Conservation (phyloP, 2,888 invertebrate species). For the Melikaiella ostensackeni region DNA sequence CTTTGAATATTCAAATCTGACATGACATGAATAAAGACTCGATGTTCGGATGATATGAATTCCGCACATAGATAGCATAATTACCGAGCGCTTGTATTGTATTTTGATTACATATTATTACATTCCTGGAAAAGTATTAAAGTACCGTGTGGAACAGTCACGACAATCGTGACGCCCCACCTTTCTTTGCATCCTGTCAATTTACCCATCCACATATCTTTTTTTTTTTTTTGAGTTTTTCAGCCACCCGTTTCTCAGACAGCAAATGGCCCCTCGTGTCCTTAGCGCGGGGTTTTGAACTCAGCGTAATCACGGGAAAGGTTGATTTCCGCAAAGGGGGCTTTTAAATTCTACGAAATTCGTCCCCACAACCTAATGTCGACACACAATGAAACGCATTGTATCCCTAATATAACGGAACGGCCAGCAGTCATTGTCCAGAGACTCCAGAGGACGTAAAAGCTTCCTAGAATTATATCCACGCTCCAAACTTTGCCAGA, state of each 20-base stretch:
- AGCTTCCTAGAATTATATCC: slow-evolving; percentile 59
- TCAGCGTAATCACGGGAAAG: slow-evolving; percentile 55
- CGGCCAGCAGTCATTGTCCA: slow-evolving; percentile 59
- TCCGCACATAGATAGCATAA: slow-evolving; percentile 19
- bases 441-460: slow-evolving; percentile 59
- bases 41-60: slow-evolving; percentile 27
- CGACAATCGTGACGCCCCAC: slow-evolving; percentile 35
- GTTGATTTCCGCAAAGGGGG: slow-evolving; percentile 58
- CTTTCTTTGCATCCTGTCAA: slow-evolving; percentile 29
- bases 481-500: slow-evolving; percentile 36
- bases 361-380: slow-evolving; percentile 43
- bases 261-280: slow-evolving; percentile 14
- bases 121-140: slow-evolving; percentile 19
- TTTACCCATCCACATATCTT: slow-evolving; percentile 30
- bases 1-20: slow-evolving; percentile 30
- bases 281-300: slow-evolving; percentile 46
- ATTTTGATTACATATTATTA: slow-evolving; percentile 39
- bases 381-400: slow-evolving; percentile 62
- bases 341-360: slow-evolving; percentile 55
- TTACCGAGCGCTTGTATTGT: slow-evolving; percentile 11
- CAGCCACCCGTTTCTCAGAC: slow-evolving; percentile 37
- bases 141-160: slow-evolving; percentile 31
- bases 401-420: slow-evolving; percentile 63
- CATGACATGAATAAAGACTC: slow-evolving; percentile 31
- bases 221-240: not conserved